Conservation (phyloP, 2,888 invertebrate genomes). For the Sympetrum striolatum region DNA sequence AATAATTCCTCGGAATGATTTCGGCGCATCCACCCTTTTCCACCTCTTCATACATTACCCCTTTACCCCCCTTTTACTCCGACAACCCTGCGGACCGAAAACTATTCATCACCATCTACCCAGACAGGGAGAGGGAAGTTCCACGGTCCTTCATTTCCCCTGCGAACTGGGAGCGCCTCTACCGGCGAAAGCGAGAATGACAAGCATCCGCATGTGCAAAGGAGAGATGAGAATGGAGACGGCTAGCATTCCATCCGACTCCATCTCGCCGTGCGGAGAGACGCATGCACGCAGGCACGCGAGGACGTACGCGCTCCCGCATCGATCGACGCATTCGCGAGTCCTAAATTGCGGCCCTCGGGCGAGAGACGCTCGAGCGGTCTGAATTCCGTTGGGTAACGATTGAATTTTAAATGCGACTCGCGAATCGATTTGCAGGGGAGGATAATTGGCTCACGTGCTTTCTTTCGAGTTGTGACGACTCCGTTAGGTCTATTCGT, state of each 20-base stretch:
- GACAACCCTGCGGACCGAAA: background rate
- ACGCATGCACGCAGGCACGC: background rate
- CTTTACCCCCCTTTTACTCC: background rate
- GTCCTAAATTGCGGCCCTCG: background rate
- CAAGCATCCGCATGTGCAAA: constrained; percentile 8
- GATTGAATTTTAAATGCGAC: constrained; percentile 29
- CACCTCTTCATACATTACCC: background rate
- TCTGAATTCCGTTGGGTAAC: background rate
- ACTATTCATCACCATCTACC: constrained; percentile 9
- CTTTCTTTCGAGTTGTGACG: background rate
- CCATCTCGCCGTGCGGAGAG: background rate
- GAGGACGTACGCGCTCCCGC: background rate
- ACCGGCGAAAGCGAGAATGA: constrained; percentile 11
- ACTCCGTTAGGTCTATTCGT: no score
- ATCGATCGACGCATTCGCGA: background rate
- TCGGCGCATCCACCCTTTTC: background rate
- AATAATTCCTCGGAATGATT: background rate
- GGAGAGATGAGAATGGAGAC: background rate
- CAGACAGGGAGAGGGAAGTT: background rate
- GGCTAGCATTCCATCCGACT: background rate
- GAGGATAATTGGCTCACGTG: background rate
- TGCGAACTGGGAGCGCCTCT: background rate
- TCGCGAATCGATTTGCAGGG: background rate
- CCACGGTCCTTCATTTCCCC: constrained; percentile 5
- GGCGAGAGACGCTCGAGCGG: background rate